These are phyloP conservation scores for Hesperophylax magnus DNA, from an alignment of 1,140 invertebrate genomes.

Conservation along the genomic window DNA sequence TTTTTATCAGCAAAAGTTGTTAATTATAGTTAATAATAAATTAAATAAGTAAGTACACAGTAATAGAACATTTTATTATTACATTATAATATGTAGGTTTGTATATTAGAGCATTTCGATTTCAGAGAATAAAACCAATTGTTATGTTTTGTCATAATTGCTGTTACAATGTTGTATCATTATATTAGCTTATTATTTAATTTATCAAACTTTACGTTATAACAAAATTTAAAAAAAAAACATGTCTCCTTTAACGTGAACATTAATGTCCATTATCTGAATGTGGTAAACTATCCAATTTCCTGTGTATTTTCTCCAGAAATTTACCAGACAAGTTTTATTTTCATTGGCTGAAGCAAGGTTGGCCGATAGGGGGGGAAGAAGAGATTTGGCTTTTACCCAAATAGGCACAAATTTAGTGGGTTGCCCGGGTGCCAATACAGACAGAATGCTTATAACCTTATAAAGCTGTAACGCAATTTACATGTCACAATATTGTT, in stretches of 20 bases:
- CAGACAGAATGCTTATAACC: neutral
- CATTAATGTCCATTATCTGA: neutral
- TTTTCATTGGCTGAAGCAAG: neutral
- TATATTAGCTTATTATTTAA: too few relatives aligned
- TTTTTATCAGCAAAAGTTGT: too few relatives aligned
- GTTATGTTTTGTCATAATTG: too few relatives aligned
- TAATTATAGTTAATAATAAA: too few relatives aligned
- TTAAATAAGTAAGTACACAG: too few relatives aligned
- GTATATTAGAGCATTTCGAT: too few relatives aligned
- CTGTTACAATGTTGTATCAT: too few relatives aligned
- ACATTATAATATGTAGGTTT: too few relatives aligned
- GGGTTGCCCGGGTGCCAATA: neutral
- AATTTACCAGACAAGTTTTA: constrained; percentile 4
- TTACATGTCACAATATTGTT: neutral
- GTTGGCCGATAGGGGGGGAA: neutral
- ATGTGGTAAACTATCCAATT: constrained; percentile 12
- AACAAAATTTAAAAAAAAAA: neutral
- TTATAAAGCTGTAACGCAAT: neutral
- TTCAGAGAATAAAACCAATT: too few relatives aligned
- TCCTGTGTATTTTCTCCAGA: neutral
- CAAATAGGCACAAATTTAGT: constrained; percentile 12
- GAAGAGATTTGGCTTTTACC: constrained; percentile 1
- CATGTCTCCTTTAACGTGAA: neutral
- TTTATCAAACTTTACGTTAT: neutral
- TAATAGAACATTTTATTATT: too few relatives aligned